A percentile compares a stretch with the other conserved stretches of the same genome.
These are phyloP conservation scores for Aplysia californica DNA, from an alignment of 1,140 invertebrate genomes.

Conservation along the genomic window DNA sequence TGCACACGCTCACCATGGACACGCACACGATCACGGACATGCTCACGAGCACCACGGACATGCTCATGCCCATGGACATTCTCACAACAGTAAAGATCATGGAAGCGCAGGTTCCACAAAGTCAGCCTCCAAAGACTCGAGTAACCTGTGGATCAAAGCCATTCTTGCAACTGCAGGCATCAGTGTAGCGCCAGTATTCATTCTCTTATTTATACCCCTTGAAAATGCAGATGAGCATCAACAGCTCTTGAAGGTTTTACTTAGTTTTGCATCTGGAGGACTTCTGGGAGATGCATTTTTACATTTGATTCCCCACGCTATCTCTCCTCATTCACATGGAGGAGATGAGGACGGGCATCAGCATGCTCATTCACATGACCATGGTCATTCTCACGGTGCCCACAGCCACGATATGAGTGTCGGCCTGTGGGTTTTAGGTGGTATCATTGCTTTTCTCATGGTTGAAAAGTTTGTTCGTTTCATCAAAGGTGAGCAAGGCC, in stretches of 20 bases:
- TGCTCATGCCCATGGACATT: constrained; percentile 29
- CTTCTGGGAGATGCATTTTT: constrained; percentile 95
- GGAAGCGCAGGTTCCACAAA: constrained; percentile 18
- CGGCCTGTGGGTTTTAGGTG: constrained; percentile 88
- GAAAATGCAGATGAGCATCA: constrained; percentile 79
- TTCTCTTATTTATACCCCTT: constrained; percentile 93
- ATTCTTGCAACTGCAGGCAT: constrained; percentile 87
- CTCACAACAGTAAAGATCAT: constrained; percentile 42
- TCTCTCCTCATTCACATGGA: constrained; percentile 72
- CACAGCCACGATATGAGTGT: constrained; percentile 78
- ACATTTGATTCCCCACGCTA: constrained; percentile 95
- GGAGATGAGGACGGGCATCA: constrained; percentile 70
- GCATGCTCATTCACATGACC: constrained; percentile 69
- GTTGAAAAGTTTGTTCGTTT: constrained; percentile 94
- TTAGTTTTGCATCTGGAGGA: constrained; percentile 95
- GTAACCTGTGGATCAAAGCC: constrained; percentile 59
- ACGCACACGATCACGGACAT: constrained; percentile 35
- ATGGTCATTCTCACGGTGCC: constrained; percentile 67
- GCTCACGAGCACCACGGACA: constrained; percentile 37
- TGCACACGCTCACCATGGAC: constrained; percentile 32
- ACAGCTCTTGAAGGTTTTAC: constrained; percentile 86
- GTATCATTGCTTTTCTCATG: constrained; percentile 91
- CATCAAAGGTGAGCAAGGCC: constrained; percentile 78
- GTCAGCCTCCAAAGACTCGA: background rate
- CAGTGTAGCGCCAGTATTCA: constrained; percentile 92